Percentiles rank a stretch among this genome's conserved stretches.
Conservation (phyloP, 2,888 invertebrate species). For the Standfussiana lucernea region DNA sequence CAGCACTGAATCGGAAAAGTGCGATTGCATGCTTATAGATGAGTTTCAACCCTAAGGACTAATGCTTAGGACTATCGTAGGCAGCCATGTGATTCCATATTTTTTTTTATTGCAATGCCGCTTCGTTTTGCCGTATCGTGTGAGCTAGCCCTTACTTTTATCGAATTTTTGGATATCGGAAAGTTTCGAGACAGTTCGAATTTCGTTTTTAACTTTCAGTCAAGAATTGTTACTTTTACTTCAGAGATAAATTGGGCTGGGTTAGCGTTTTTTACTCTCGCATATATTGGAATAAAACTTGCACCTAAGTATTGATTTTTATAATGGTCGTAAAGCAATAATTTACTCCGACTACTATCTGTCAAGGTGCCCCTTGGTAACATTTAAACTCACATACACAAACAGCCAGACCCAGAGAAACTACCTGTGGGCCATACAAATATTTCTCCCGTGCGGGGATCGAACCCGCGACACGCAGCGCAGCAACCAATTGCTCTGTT, state of each 20-base stretch:
- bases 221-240: conserved; percentile 19
- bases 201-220: conserved; percentile 35
- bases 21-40: too few relatives aligned
- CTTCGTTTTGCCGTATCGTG: not conserved
- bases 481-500: too few relatives aligned
- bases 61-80: too few relatives aligned
- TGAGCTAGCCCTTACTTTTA: conserved; percentile 12
- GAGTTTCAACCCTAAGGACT: too few relatives aligned
- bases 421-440: too few relatives aligned
- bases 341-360: too few relatives aligned
- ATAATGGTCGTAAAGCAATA: not conserved
- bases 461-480: too few relatives aligned
- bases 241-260: conserved; percentile 40
- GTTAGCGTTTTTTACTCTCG: conserved; percentile 29
- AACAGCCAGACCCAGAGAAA: too few relatives aligned
- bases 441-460: too few relatives aligned
- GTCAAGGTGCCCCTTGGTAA: too few relatives aligned
- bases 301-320: conserved; percentile 1
- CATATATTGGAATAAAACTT: not conserved
- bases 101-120: not conserved
- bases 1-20: too few relatives aligned
- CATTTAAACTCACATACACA: too few relatives aligned
- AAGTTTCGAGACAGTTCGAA: conserved; percentile 34
- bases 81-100: not conserved
- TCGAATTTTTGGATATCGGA: conserved; percentile 23